Evolutionary conservation across 2,797 vertebrate species (phyloP).

Genomic region (Tapera naevia): DNA sequence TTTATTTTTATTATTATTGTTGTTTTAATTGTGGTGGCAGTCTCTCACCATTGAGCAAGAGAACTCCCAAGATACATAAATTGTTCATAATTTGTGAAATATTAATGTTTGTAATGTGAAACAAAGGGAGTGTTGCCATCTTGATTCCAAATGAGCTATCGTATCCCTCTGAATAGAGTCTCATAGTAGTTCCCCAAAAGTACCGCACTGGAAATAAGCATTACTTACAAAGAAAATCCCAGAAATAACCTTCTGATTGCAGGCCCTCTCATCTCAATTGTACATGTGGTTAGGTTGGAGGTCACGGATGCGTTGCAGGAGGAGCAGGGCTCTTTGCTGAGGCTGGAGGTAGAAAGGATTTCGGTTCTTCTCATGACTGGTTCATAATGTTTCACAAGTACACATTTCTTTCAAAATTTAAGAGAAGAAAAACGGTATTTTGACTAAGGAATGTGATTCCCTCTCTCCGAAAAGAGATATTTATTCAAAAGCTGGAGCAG

Average conservation of each 20-base stretch:
- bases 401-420: not conserved
- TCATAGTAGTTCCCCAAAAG: not conserved
- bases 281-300: not conserved
- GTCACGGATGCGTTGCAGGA: not conserved
- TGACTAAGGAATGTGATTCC: conserved; percentile 46
- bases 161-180: not conserved
- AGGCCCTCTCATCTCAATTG: not conserved
- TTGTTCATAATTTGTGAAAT: not conserved
- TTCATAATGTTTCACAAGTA: not conserved
- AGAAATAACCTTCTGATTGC: not conserved
- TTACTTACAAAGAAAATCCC: not conserved
- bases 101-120: not conserved
- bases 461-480: conserved; percentile 60
- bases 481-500: conserved; percentile 55
- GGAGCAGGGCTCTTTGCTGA: not conserved
- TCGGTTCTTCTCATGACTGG: not conserved
- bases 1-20: not conserved
- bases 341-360: not conserved
- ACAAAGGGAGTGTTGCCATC: not conserved
- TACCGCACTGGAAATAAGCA: not conserved
- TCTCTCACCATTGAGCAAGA: not conserved
- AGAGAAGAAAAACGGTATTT: conserved; percentile 55
- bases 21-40: not conserved
- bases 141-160: not conserved
- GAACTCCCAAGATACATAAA: not conserved